These are phyloP conservation scores for Drosophila formosana DNA, from an alignment of 2,888 invertebrate species.

Conservation along the genomic window DNA sequence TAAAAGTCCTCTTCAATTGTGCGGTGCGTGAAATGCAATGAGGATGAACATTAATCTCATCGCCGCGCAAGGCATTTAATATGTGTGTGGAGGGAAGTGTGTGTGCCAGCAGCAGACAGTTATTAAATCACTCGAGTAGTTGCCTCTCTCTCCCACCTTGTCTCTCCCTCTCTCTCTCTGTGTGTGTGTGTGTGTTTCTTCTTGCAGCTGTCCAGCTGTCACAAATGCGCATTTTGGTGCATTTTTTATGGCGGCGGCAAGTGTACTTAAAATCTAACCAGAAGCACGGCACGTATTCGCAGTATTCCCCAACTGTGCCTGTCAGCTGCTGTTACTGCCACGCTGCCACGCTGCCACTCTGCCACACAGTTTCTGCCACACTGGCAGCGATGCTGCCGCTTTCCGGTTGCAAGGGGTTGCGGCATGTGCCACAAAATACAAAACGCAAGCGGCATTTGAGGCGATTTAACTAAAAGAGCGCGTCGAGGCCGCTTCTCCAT, in stretches of 20 bases:
- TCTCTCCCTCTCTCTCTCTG: background rate
- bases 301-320: constrained; percentile 65
- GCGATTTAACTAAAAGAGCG: constrained; percentile 63
- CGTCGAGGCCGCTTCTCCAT: constrained; percentile 33
- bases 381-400: background rate
- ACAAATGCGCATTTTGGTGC: constrained; percentile 63
- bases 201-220: constrained; percentile 50
- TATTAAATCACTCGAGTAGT: constrained; percentile 42
- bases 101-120: constrained; percentile 30
- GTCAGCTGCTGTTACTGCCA: constrained; percentile 44
- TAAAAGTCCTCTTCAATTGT: constrained; percentile 1
- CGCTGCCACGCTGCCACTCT: background rate
- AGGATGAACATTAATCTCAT: constrained; percentile 7
- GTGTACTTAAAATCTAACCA: constrained; percentile 64
- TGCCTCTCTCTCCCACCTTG: background rate
- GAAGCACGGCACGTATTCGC: constrained; percentile 55
- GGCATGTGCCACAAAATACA: constrained; percentile 39
- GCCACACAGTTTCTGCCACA: constrained; percentile 6
- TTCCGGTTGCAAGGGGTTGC: constrained; percentile 20
- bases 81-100: constrained; percentile 16
- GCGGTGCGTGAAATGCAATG: constrained; percentile 8
- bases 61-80: constrained; percentile 7
- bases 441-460: constrained; percentile 43
- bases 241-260: constrained; percentile 51
- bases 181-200: background rate